Base-by-base conservation (phyloP, 2,888 invertebrate species). In the Athalia circularis region DNA sequence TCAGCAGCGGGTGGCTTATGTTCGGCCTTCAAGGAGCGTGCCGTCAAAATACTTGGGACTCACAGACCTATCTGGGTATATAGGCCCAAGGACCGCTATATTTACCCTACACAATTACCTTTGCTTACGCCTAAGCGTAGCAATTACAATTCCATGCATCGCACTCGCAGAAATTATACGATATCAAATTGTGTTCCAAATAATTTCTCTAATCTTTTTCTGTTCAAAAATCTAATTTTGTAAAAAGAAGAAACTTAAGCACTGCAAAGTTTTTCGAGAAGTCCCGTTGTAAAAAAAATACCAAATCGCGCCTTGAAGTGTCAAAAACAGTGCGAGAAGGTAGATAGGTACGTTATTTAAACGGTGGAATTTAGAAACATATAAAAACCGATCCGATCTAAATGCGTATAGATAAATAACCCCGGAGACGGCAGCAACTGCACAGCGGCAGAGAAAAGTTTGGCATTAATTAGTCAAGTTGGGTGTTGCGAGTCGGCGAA, bases 1-100 rank as follows among this genome's bases (percentile, higher is more conserved):
- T 81, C 82, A 83, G 78, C 85, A 80, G 83, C 84, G 83, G 85
- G 86, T 85, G 85, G 83, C 77, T 79, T 76, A 57, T 77, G 9
- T 45, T 45, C 13, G 65, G 6, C 64, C 75, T 75, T 75, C 62
- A 29, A 57, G 61, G 62, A 75, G 75, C 75, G 75, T 75, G 75
- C 75, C 75, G 75, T 15, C 29, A 11, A 29, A 54, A 15, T 68
- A 8, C 29, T 15, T 0, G 50, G 13, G 11, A 15, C 65, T 68
- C 68, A 11, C 3, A 45, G 6, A 48, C 54, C 50, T 13, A n/a
- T 50, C 75, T 43, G 3, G 7, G 15, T 13, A 72, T 2, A 13
- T 29, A 13, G 52, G 47, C 59, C 43, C 72, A 47, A 72, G 72
- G 72, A 72, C 57, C 72, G 72, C 72, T 59, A 47, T 72, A 59